Evolutionary conservation across 2,888 invertebrate species (phyloP).

Genomic region (Eudemis profundana): DNA sequence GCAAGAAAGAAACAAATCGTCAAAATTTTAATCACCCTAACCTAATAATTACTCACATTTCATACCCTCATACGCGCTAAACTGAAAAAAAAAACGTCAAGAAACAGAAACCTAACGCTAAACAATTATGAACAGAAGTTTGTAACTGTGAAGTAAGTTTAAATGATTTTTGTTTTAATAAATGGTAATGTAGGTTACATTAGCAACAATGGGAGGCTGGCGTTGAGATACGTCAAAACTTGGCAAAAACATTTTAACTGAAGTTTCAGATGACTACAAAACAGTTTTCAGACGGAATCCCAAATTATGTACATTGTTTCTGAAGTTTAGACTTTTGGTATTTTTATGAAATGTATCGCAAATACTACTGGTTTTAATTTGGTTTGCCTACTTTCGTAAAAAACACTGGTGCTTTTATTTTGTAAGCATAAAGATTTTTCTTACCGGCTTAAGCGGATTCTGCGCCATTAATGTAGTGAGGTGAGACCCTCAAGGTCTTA

Average conservation of each 20-base stretch:
- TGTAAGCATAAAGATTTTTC: no score
- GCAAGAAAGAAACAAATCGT: no score
- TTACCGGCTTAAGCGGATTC: no score
- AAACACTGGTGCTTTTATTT: neutral
- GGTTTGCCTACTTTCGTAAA: neutral
- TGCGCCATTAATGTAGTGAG: no score
- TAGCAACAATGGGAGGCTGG: slow-evolving; percentile 30
- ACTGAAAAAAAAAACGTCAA: no score
- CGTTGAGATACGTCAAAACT: slow-evolving; percentile 33
- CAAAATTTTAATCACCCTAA: no score
- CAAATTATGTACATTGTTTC: slow-evolving; percentile 38
- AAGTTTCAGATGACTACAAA: slow-evolving; percentile 32
- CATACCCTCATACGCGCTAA: no score
- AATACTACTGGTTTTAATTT: neutral
- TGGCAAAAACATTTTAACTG: slow-evolving; percentile 31
- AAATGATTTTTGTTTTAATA: slow-evolving; percentile 14
- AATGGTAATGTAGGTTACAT: slow-evolving; percentile 21
- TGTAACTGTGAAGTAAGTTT: neutral
- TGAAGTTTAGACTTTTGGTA: slow-evolving; percentile 12
- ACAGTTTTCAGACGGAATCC: slow-evolving; percentile 25
- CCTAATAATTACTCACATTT: no score
- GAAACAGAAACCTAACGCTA: neutral
- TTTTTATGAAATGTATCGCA: slow-evolving; percentile 3
- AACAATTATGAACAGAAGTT: slow-evolving; percentile 4
- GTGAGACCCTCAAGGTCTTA: no score